A percentile compares a stretch with the other conserved stretches of the same genome.
Evolutionary conservation across 2,888 invertebrate species (phyloP).

Genomic region (Himalopsyche kuldschensis): DNA sequence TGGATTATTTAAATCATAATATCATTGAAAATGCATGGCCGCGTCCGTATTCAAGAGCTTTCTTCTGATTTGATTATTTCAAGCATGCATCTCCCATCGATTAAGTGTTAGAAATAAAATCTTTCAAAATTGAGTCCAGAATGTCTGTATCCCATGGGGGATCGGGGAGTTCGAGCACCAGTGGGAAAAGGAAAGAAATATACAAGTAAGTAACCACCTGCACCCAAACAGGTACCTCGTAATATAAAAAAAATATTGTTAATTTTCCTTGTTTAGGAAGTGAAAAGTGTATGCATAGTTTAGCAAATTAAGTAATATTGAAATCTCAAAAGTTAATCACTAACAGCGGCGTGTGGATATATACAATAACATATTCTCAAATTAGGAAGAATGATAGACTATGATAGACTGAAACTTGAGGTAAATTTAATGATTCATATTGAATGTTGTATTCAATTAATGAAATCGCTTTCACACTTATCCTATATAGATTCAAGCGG

Average conservation of each 20-base stretch:
- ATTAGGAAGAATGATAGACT: no score
- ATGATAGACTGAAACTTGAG: no score
- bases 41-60: not conserved
- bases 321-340: no score
- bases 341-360: no score
- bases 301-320: no score
- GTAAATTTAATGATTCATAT: no score
- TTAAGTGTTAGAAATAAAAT: not conserved
- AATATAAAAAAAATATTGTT: not conserved
- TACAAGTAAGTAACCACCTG: conserved; percentile 49
- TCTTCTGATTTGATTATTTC: not conserved
- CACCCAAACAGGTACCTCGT: not conserved
- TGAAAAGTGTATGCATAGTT: not conserved
- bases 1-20: not conserved
- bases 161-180: conserved; percentile 56
- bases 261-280: conserved; percentile 50
- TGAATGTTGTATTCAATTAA: no score
- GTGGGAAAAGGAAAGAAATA: conserved; percentile 59
- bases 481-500: no score
- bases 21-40: not conserved
- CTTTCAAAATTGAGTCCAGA: not conserved
- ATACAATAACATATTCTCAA: no score
- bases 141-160: conserved; percentile 61
- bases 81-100: not conserved
- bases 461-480: no score